Base-by-base conservation (phyloP, 2,113 vertebrate species). In the Myrmecophaga tridactyla region DNA sequence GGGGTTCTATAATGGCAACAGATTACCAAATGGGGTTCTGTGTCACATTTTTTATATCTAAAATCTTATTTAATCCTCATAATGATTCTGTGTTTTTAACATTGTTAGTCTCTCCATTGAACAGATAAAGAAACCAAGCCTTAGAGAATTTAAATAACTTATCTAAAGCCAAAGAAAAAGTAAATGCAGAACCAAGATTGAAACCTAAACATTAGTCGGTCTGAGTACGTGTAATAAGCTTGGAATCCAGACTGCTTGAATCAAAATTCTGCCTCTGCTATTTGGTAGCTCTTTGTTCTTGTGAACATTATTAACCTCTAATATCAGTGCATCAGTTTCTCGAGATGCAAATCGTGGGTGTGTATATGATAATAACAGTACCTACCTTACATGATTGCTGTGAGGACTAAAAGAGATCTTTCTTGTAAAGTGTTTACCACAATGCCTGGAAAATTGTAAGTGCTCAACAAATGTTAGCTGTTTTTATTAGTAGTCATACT, bases 1-100 rank as follows among this genome's bases (percentile, higher is more conserved):
- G 13, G 20, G 4, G 53, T 5, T 63, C 77, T 92, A 82, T 90
- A 88, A 84, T 87, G 84, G 41, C 80, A 89, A 80, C 70, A 56
- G 56, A 96, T 96, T 96, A 84, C 10, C 86, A 93, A 85, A 72
- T 87, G n/a, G 92, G 53, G 62, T 87, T 85, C 34, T 95, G n/a
- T 95, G 80, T 31, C 43, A 81, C 76, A 53, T 89, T 48, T 11
- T 82, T 91, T 93, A 63, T n/a, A 51, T 87, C n/a, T 41, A 89
- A 77, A 83, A 72, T 67, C n/a, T 60, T 81, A 87, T 88, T 96
- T 63, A 92, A 65, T 96, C n/a, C 41, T 92, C 48, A 51, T 81
- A 87, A 80, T 8, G 80, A 62, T 39, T 93, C 51, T 69, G 60
- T 41, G 14, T 48, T 27, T 86, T 93, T 70, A n/a, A 29, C 21